Base-by-base conservation (phyloP, 37 sponge, comb jelly and placozoan species). In the Mnemiopsis leidyi region DNA sequence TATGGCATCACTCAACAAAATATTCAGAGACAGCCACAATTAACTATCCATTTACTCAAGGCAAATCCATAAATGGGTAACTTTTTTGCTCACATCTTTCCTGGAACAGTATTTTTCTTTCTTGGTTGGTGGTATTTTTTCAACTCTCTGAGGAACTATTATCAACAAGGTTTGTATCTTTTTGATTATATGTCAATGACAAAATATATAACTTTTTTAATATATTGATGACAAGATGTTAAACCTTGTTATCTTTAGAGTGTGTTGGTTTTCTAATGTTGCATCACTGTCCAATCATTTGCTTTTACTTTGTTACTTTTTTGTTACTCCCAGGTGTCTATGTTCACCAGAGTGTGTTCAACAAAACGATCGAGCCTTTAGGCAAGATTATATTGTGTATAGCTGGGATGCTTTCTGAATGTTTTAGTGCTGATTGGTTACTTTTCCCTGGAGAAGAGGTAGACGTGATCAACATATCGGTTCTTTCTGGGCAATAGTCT, bases 111-210 rank as follows among this genome's bases (percentile, higher is more conserved):
- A 32, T 77, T 77, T 36, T 77, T 77, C 21, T 28, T 77, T 32
- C 34, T 77, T 28, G 79, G 79, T 36, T 77, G 79, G 32, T 77
- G 79, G 79, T 77, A 77, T 34, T 32, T 77, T 32, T 77, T 32
- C 79, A 77, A 77, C 36, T 31, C 7, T 16, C 20, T 77, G 33
- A 28, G 32, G 2, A 28, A 32, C 79, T 77, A 34, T 18, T 20
- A 77, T 34, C 26, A 20, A 2, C 26, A 32, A 77, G 79, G 79
- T 77, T 31, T 13, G 26, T 18, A 71, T 29, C n/a, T 71, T 23
- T 23, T 28, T 29, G 3, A 3, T 3, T n/a, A 25, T 28, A 3
- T 71, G 68, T 21, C 13, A 67, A 21, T 13, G 20, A 20, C 18
- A 67, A 67, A 67, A 13, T 21, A 67, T 67, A n/a, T n/a, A n/a